phyloP scores from a whole-genome alignment of 2,797 vertebrate species.

The Leptodactylus fallax region DNA sequence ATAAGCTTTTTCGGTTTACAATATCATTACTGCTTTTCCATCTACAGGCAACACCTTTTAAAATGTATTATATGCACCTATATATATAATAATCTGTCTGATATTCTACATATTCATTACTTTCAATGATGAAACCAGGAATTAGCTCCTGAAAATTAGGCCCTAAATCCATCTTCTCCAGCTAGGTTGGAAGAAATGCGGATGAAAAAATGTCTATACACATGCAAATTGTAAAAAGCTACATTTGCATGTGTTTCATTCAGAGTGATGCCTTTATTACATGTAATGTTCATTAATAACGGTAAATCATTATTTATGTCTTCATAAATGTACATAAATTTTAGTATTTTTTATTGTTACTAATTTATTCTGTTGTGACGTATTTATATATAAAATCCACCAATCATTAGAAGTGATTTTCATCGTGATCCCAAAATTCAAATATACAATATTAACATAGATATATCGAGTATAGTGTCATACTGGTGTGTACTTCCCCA shows the following conservation, averaged over 20 bases:
- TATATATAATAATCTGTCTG: background rate
- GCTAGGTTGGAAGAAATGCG: background rate
- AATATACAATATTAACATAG: too few species aligned
- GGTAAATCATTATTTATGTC: background rate
- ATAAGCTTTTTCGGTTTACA: background rate
- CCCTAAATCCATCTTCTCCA: background rate
- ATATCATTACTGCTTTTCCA: constrained; percentile 11
- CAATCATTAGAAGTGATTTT: too few species aligned
- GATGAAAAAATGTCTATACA: background rate
- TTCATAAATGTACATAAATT: background rate
- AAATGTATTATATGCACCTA: background rate
- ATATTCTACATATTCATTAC: background rate
- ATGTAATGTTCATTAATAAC: background rate
- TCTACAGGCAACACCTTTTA: background rate
- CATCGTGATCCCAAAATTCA: background rate
- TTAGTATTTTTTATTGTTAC: background rate
- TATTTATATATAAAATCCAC: background rate
- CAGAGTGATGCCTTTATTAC: background rate
- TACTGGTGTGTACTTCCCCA: background rate
- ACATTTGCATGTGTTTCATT: background rate
- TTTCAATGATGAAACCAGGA: background rate
- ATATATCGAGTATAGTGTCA: background rate
- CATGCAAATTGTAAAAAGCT: background rate
- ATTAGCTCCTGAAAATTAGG: constrained; percentile 6
- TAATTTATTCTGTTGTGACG: background rate